phyloP scores from a whole-genome alignment of 2,797 vertebrate genomes.

The Gastrophryne carolinensis region DNA sequence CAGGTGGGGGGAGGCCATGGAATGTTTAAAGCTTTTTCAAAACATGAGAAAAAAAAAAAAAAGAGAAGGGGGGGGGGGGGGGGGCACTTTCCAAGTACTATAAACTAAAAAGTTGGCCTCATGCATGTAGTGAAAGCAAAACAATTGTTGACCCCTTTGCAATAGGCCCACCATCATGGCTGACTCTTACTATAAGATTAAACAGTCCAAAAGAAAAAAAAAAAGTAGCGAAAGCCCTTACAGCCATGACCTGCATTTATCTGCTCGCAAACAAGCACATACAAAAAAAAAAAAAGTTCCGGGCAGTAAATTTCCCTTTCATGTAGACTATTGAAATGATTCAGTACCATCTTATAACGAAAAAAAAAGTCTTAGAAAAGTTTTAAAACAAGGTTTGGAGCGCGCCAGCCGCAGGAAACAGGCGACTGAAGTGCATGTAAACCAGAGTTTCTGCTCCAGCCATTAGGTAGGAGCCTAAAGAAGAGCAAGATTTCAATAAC shows the following conservation, averaged over 20 bases:
- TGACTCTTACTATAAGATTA: too few relatives aligned
- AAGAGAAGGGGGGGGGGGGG: not conserved
- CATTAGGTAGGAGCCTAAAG: not conserved
- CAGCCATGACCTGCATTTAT: not conserved
- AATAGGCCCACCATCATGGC: too few relatives aligned
- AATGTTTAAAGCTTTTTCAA: slow-evolving; percentile 37
- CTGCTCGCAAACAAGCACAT: not conserved
- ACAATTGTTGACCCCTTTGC: too few relatives aligned
- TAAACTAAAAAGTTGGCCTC: too few relatives aligned
- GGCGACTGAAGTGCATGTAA: not conserved
- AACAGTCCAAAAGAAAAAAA: not conserved
- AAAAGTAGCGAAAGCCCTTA: not conserved
- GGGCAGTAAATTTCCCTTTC: not conserved
- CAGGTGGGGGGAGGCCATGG: not conserved
- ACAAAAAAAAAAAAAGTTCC: not conserved
- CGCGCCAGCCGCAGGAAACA: not conserved
- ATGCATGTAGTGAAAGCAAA: too few relatives aligned
- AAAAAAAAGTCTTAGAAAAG: not conserved
- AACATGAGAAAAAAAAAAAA: not conserved
- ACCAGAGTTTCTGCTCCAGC: not conserved
- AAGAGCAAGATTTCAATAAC: not conserved
- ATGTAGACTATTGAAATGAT: not conserved
- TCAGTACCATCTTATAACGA: not conserved
- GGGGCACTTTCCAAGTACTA: too few relatives aligned
- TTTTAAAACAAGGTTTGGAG: not conserved